Evolutionary conservation across 2,113 vertebrate genomes (phyloP), one percentile per base, ranked within the genome.

Genomic region (Pelecanoides urinatrix): DNA sequence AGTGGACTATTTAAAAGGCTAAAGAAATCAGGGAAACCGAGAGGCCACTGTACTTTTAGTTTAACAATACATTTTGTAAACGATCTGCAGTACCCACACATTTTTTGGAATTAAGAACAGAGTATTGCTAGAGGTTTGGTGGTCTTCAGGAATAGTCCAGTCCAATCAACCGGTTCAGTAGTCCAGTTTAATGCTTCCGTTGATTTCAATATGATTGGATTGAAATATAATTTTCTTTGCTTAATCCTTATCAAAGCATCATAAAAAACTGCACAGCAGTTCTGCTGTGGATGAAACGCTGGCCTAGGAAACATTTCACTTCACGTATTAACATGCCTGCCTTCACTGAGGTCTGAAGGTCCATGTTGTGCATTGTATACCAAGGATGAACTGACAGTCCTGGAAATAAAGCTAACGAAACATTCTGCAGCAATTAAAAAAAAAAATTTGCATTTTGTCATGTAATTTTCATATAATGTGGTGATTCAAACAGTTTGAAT

Each of bases 331-430:
- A 17, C 34, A 14, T 21, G 5, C 7, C 55, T 68, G 49, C 29
- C 42, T 32, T 27, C 50, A 34, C 47, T 21, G 68, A 22, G 63
- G 9, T 49, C 88, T 84, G 80, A 32, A 82, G 26, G 27, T 32
- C 29, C n/a, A 0, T 1, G 1, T 20, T 72, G 23, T 21, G 32
- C 38, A 4, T 25, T 62, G 16, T 7, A 1, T 44, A 32, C 23
- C 78, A 78, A 12, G 65, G 49, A 90, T 32, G 53, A 75, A 18
- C 49, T 55, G 3, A 32, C 49, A 18, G 27, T 17, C 40, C 44
- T 90, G 73, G 56, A 91, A 87, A 55, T 16, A 47, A 86, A 87
- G 65, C 29, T 52, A 77, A 88, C 63, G 77, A 74, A 88, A 59
- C 22, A 53, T 61, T 67, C 49, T 47, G 66, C 45, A 75, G 65